Conservation (phyloP, 2,888 invertebrate species). For the Drosophila cracens region DNA sequence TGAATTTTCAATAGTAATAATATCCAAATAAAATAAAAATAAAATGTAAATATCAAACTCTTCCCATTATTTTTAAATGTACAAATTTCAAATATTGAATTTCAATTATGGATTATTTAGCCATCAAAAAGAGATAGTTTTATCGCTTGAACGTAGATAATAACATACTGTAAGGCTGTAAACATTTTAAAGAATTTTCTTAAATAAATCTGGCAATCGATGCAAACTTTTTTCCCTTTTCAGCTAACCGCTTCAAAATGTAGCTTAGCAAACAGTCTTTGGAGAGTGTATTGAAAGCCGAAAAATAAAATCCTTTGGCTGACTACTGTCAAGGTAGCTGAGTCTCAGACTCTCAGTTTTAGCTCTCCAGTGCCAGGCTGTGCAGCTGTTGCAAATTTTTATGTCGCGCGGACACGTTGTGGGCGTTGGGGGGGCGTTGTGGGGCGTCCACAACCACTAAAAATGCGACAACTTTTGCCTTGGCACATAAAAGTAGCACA, state of each 20-base stretch:
- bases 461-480: slow-evolving; percentile 76
- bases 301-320: slow-evolving; percentile 70
- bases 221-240: background rate
- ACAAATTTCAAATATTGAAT: background rate
- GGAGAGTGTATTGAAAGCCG: slow-evolving; percentile 48
- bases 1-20: background rate
- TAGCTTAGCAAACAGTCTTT: background rate
- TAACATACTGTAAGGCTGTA: background rate
- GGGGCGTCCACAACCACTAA: slow-evolving; percentile 50
- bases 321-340: slow-evolving; percentile 76
- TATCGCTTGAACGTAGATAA: background rate
- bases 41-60: background rate
- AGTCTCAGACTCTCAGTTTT: slow-evolving; percentile 37
- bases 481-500: slow-evolving; percentile 70
- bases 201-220: background rate
- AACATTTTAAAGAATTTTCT: background rate
- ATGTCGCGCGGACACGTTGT: slow-evolving; percentile 77
- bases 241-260: background rate
- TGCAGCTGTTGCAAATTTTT: slow-evolving; percentile 80
- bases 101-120: background rate
- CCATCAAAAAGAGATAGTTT: background rate
- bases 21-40: background rate
- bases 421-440: slow-evolving; percentile 49
- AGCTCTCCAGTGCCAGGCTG: slow-evolving; percentile 51
- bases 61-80: background rate